Evolutionary conservation across 1,140 invertebrate genomes (phyloP).

Genomic region (Acyrthosiphon pisum): DNA sequence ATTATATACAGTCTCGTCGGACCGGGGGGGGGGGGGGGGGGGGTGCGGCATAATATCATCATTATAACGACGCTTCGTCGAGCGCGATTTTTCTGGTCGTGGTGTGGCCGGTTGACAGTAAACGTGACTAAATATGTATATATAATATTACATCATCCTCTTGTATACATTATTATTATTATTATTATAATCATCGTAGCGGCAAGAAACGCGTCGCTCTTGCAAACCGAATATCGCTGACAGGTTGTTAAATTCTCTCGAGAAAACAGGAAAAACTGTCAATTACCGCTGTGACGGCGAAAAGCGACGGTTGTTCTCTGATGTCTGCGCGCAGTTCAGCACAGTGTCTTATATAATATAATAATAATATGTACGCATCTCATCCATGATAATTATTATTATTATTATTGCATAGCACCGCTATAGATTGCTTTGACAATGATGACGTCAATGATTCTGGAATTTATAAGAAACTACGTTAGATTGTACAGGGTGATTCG

Average conservation of each 20-base stretch:
- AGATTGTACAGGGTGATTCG: no score
- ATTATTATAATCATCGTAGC: slow-evolving; percentile 3
- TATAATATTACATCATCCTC: slow-evolving; percentile 2
- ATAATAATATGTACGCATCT: background rate
- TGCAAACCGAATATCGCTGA: slow-evolving; percentile 33
- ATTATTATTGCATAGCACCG: background rate
- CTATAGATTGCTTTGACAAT: background rate
- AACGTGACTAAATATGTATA: slow-evolving; percentile 52
- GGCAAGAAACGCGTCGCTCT: background rate
- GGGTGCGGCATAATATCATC: background rate
- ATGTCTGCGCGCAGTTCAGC: background rate
- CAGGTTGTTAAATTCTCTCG: slow-evolving; percentile 13
- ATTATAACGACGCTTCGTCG: slow-evolving; percentile 25
- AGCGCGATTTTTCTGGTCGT: background rate
- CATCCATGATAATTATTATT: background rate
- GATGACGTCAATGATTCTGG: no score
- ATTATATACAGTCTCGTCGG: background rate
- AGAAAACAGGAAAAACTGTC: slow-evolving; percentile 39
- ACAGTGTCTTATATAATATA: background rate
- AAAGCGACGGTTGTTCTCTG: background rate
- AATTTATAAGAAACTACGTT: no score
- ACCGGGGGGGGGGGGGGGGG: background rate
- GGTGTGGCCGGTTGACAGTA: slow-evolving; percentile 43
- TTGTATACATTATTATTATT: background rate
- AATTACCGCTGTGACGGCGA: background rate